Percentiles rank a stretch among this genome's conserved stretches.
phyloP scores from a whole-genome alignment of 2,888 invertebrate species.

The Subacronicta megacephala region DNA sequence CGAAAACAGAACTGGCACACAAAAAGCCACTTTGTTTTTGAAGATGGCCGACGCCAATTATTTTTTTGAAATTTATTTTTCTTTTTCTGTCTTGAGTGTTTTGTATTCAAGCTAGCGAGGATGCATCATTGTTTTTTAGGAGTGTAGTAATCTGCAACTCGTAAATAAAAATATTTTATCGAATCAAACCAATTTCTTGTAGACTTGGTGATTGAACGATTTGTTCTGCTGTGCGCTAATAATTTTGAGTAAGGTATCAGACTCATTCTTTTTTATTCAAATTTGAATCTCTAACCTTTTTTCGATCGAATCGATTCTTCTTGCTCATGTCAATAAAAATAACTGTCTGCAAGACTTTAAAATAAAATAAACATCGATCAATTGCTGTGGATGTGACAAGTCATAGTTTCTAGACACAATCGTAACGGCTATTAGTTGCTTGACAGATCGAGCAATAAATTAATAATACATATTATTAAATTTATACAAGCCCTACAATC shows the following conservation, averaged over 20 bases:
- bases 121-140: conserved; percentile 11
- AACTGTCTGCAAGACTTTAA: too few species aligned
- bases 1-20: conserved; percentile 42
- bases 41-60: conserved; percentile 20
- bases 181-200: conserved; percentile 4
- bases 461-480: too few species aligned
- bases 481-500: too few species aligned
- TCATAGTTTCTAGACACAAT: too few species aligned
- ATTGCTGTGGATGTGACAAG: too few species aligned
- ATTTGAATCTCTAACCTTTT: neutral
- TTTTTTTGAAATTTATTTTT: conserved; percentile 14
- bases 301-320: neutral
- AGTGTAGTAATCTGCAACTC: too few species aligned
- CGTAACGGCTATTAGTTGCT: too few species aligned
- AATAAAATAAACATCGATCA: too few species aligned
- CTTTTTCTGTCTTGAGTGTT: neutral
- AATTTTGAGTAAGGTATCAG: neutral
- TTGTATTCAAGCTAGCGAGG: conserved; percentile 16
- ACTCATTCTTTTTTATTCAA: neutral
- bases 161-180: too few species aligned
- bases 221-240: neutral
- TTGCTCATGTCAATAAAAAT: neutral
- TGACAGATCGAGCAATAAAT: too few species aligned
- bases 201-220: neutral
- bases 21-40: conserved; percentile 45